A percentile compares a stretch with the other conserved stretches of the same genome.
These are phyloP conservation scores for Deilephila porcellus DNA, from an alignment of 2,888 invertebrate species.

Conservation along the genomic window DNA sequence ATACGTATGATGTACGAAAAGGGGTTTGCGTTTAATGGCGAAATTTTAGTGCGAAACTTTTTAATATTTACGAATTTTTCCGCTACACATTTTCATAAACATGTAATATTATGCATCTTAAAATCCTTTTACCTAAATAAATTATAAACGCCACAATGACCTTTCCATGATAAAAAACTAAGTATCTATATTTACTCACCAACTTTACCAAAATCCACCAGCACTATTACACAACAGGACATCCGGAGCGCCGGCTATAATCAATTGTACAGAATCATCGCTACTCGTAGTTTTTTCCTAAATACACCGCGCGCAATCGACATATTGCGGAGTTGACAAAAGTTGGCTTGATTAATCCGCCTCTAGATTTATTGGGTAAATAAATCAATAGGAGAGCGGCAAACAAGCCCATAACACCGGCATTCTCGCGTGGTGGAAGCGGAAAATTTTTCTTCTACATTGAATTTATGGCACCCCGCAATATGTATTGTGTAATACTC, in stretches of 20 bases:
- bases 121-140: too few species aligned
- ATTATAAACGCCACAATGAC: too few species aligned
- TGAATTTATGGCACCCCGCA: conserved; percentile 52
- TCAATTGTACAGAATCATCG: conserved; percentile 15
- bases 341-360: conserved; percentile 78
- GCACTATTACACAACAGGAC: too few species aligned
- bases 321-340: conserved; percentile 69
- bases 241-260: background rate
- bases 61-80: background rate
- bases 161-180: too few species aligned
- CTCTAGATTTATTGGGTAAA: conserved; percentile 75
- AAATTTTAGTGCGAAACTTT: background rate
- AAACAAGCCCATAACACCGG: conserved; percentile 58
- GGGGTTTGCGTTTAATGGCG: background rate
- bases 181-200: too few species aligned
- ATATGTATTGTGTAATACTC: conserved; percentile 51
- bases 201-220: too few species aligned
- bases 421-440: conserved; percentile 37
- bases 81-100: too few species aligned
- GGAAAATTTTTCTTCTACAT: conserved; percentile 58
- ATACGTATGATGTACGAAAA: background rate
- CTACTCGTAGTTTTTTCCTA: conserved; percentile 17
- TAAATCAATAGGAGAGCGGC: conserved; percentile 75
- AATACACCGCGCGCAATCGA: conserved; percentile 48
- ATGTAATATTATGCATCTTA: too few species aligned